These are phyloP conservation scores for Phrynosoma blainvillii DNA, from an alignment of 2,113 vertebrate species.

Conservation along the genomic window DNA sequence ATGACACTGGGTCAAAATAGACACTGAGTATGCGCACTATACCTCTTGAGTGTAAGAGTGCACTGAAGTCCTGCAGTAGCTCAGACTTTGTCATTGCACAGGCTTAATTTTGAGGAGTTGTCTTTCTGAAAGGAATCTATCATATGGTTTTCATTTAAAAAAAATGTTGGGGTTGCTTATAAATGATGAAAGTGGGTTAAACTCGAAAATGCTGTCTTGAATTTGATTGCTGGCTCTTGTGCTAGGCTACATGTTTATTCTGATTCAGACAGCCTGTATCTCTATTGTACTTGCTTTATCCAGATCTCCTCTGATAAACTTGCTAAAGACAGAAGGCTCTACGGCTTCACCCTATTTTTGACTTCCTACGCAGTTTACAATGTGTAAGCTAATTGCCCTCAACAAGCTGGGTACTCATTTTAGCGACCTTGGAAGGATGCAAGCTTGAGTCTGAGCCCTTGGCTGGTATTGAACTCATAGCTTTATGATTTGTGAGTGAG, in stretches of 20 bases:
- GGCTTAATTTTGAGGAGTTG: background rate
- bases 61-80: too few relatives aligned
- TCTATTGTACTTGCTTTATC: background rate
- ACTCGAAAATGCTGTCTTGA: background rate
- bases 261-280: background rate
- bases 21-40: background rate
- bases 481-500: too few relatives aligned
- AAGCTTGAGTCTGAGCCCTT: too few relatives aligned
- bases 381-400: too few relatives aligned
- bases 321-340: too few relatives aligned
- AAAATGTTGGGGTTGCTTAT: background rate
- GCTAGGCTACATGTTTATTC: background rate
- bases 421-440: too few relatives aligned
- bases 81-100: background rate
- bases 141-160: constrained; percentile 6
- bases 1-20: background rate
- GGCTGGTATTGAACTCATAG: too few relatives aligned
- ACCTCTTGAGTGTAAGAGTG: background rate
- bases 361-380: background rate
- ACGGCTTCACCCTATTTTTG: background rate
- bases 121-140: background rate
- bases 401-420: too few relatives aligned
- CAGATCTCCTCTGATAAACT: background rate
- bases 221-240: background rate
- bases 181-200: background rate